Conservation (phyloP, 2,797 vertebrate species). For the Podarcis siculus region DNA sequence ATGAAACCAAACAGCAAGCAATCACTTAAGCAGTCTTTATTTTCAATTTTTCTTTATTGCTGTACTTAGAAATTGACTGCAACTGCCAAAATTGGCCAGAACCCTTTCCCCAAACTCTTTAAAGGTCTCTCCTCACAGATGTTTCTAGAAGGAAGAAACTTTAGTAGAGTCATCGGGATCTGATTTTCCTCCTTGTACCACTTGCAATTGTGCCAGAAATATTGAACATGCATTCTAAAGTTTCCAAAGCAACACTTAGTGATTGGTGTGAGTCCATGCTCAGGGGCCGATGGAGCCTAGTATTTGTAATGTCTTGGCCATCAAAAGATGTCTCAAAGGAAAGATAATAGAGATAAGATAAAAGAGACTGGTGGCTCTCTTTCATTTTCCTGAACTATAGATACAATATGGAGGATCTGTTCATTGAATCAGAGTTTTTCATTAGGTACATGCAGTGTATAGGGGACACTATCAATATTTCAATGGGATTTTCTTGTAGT, state of each 20-base stretch:
- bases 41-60: conserved; percentile 59
- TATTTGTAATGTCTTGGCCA: neutral
- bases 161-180: conserved; percentile 37
- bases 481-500: neutral
- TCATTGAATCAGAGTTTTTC: neutral
- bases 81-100: conserved; percentile 56
- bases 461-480: neutral
- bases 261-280: neutral
- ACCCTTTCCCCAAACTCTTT: conserved; percentile 7
- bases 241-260: conserved; percentile 20
- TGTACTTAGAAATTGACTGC: conserved; percentile 46
- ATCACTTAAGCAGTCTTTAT: conserved; percentile 28
- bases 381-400: neutral
- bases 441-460: neutral
- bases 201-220: conserved; percentile 47
- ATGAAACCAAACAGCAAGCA: conserved; percentile 53
- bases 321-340: neutral
- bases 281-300: conserved; percentile 6
- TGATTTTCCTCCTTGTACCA: conserved; percentile 51
- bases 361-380: neutral
- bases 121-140: conserved; percentile 39
- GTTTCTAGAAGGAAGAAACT: conserved; percentile 42
- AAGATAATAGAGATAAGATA: neutral
- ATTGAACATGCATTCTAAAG: neutral
- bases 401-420: neutral